Percentiles rank a stretch among this genome's conserved stretches.
Conservation (phyloP, 2,797 vertebrate genomes). For the Odontamblyopus rebecca region DNA sequence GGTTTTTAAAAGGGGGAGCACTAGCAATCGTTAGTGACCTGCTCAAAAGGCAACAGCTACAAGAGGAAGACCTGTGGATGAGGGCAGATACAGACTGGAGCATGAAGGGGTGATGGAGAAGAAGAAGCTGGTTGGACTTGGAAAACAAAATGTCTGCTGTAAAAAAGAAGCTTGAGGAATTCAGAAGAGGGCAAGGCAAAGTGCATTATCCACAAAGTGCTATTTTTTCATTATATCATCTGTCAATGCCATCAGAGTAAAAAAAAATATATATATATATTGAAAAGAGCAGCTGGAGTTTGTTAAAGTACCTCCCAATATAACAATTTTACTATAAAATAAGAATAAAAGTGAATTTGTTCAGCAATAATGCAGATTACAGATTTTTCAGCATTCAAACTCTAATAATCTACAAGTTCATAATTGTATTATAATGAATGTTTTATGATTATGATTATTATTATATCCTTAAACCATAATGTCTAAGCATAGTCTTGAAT, state of each 20-base stretch:
- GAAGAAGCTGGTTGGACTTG: background rate
- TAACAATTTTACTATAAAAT: no score
- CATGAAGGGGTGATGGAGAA: background rate
- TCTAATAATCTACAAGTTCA: no score
- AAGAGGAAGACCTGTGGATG: background rate
- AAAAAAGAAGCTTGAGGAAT: no score
- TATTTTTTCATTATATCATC: background rate
- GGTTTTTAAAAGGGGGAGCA: slow-evolving; percentile 83
- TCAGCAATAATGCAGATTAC: no score
- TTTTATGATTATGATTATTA: no score
- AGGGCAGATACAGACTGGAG: slow-evolving; percentile 7
- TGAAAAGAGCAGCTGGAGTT: no score
- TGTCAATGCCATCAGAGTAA: background rate
- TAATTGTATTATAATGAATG: no score
- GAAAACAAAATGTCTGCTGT: background rate
- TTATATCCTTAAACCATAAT: background rate
- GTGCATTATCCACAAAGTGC: slow-evolving; percentile 9
- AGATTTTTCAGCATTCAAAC: no score
- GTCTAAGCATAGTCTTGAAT: background rate
- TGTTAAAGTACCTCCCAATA: no score
- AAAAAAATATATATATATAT: background rate
- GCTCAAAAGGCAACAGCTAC: slow-evolving; percentile 34
- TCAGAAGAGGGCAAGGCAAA: background rate
- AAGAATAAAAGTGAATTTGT: no score
- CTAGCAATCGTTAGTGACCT: slow-evolving; percentile 76